Base-by-base conservation (phyloP, 2,888 invertebrate species). In the Sthenelais limicola region DNA sequence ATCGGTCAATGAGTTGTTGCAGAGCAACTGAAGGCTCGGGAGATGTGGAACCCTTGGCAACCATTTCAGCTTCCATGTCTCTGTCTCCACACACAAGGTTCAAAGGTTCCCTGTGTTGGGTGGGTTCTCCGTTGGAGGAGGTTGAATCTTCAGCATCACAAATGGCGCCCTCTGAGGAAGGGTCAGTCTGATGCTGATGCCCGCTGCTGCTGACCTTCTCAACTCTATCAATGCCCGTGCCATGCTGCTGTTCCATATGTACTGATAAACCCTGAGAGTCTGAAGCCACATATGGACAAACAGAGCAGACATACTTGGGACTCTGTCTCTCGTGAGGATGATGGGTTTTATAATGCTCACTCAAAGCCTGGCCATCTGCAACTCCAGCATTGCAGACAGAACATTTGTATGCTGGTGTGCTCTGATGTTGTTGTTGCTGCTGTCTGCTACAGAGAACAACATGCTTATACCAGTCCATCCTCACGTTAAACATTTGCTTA, bases 21-120 rank as follows among this genome's bases (percentile, higher is more conserved):
- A 49, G 56, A 18, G 62, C 73, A 28, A 28, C n/a, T n/a, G 58
- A 58, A n/a, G 33, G 35, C 9, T 54, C 75, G n/a, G 26, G 58
- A 7, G 71, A 15, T 21, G 51, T n/a, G 21, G 35, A 21, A 21
- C 35, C 51, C 47, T 66, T 69, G 24, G 47, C 28, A 5, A 47
- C 28, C 35, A 30, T 28, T 2, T 54, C 69, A 24, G 35, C 0
- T 7, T 51, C 68, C 35, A 38, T 7, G 1, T 51, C 38, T 18
- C 62, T 18, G 62, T 62, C 49, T 5, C 67, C 67, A 28, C 67
- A 67, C 28, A 67, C 67, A 1, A 67, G 67, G 18, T 68, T 95
- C 95, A 89, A 95, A 95, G 78, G 95, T 95, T 86, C 95, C 15
- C 62, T 15, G 51, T 7, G 21, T 21, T 4, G 3, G 15, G 21